Percentiles rank a stretch among this genome's conserved stretches.
Evolutionary conservation across 2,113 vertebrate species (phyloP).

Genomic region (Campylomormyrus tamandua): DNA sequence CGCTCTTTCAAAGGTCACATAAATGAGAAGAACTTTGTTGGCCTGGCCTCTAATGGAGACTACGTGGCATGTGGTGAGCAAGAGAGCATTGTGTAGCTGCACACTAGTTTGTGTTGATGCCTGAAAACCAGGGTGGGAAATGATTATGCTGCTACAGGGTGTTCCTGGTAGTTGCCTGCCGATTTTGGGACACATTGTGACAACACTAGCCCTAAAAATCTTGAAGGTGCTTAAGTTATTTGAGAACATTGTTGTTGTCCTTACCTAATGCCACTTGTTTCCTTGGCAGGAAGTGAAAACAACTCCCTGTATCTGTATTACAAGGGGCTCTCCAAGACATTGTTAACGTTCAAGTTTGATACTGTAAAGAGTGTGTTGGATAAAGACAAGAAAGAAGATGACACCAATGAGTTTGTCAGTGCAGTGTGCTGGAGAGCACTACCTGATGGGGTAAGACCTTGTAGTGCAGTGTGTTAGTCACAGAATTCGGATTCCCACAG

Average conservation of each 20-base stretch:
- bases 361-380: constrained; percentile 97
- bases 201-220: not conserved
- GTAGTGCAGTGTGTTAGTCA: not conserved
- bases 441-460: constrained; percentile 83
- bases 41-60: constrained; percentile 92
- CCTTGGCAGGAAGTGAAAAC: constrained; percentile 85
- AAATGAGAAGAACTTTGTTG: constrained; percentile 98
- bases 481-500: not conserved
- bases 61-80: constrained; percentile 93
- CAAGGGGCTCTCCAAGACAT: constrained; percentile 96
- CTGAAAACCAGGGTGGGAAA: not conserved
- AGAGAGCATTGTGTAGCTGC: not conserved
- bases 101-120: not conserved
- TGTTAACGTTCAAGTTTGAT: constrained; percentile 96
- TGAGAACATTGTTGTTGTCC: not conserved
- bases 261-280: not conserved
- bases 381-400: constrained; percentile 96
- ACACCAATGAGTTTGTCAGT: constrained; percentile 98
- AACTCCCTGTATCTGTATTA: constrained; percentile 98
- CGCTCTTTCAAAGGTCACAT: constrained; percentile 98
- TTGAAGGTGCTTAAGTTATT: not conserved
- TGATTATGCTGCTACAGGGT: not conserved
- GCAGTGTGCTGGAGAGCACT: constrained; percentile 96
- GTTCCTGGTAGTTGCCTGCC: not conserved
- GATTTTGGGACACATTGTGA: not conserved